A percentile compares a stretch with the other conserved stretches of the same genome.
These are phyloP conservation scores for Terebella lapidaria DNA, from an alignment of 2,888 invertebrate species.

Conservation along the genomic window DNA sequence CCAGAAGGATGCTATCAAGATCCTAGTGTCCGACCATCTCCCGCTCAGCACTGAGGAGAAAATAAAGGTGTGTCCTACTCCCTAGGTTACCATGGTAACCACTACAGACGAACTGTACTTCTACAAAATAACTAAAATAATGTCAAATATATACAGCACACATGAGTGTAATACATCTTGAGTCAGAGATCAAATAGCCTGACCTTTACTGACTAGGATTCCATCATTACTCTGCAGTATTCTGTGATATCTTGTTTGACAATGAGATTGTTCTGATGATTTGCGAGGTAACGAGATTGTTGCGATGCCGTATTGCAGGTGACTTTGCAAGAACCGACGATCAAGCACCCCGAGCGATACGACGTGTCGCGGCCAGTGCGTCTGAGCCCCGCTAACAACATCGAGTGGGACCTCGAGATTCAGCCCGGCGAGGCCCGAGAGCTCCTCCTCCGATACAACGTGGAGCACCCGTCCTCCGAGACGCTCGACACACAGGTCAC, in stretches of 20 bases:
- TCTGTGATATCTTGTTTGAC: too few relatives aligned
- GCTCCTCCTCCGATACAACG: constrained; percentile 32
- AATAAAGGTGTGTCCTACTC: constrained; percentile 48
- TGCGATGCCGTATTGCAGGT: too few relatives aligned
- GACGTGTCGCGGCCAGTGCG: constrained; percentile 27
- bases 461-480: constrained; percentile 37
- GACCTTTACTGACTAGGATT: too few relatives aligned
- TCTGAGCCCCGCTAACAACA: constrained; percentile 32
- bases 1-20: constrained; percentile 39
- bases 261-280: too few relatives aligned
- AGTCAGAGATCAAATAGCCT: too few relatives aligned
- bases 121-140: too few relatives aligned
- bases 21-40: constrained; percentile 50
- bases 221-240: too few relatives aligned
- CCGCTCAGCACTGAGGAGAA: constrained; percentile 52
- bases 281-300: too few relatives aligned
- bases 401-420: constrained; percentile 40
- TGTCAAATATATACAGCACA: too few relatives aligned
- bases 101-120: too few relatives aligned
- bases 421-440: constrained; percentile 28
- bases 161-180: too few relatives aligned
- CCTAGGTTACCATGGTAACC: too few relatives aligned
- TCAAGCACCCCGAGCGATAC: constrained; percentile 34
- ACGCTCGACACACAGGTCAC: constrained; percentile 23
- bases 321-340: constrained; percentile 29